phyloP scores from a whole-genome alignment of 2,888 invertebrate species.

The Leptarthrus brevirostris region DNA sequence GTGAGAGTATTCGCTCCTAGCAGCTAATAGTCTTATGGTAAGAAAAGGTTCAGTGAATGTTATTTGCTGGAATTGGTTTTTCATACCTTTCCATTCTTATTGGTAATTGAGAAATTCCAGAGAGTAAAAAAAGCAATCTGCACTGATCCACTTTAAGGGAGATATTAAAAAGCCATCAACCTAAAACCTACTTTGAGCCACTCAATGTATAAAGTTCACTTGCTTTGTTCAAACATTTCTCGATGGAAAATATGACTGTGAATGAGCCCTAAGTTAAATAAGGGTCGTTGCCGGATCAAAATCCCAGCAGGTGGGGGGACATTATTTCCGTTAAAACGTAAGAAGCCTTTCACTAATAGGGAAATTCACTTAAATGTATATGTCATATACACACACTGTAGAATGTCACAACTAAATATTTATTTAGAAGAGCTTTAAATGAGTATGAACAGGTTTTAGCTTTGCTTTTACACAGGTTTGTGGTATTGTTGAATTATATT shows the following conservation, averaged over 20 bases:
- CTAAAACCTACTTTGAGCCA: constrained; percentile 24
- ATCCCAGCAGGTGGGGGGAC: neutral
- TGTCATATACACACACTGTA: too few relatives aligned
- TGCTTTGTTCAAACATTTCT: neutral
- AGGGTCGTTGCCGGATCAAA: neutral
- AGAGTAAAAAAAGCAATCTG: constrained; percentile 21
- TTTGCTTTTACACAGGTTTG: too few relatives aligned
- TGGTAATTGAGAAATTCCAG: constrained; percentile 46
- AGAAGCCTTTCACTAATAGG: too few relatives aligned
- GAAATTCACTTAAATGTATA: too few relatives aligned
- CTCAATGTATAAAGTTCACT: neutral
- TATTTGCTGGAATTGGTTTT: constrained; percentile 43
- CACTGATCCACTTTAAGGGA: constrained; percentile 25
- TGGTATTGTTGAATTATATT: too few relatives aligned
- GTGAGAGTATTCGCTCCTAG: neutral
- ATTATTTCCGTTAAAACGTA: too few relatives aligned
- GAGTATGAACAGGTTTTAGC: too few relatives aligned
- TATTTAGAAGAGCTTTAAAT: too few relatives aligned
- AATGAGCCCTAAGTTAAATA: constrained; percentile 5
- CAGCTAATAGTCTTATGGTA: constrained; percentile 41
- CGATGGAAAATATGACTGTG: constrained; percentile 7
- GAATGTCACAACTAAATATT: too few relatives aligned
- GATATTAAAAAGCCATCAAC: constrained; percentile 42
- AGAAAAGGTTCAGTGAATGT: constrained; percentile 28
- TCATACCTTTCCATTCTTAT: constrained; percentile 46